phyloP scores from a whole-genome alignment of 2,888 invertebrate genomes.

The Halictus ligatus region DNA sequence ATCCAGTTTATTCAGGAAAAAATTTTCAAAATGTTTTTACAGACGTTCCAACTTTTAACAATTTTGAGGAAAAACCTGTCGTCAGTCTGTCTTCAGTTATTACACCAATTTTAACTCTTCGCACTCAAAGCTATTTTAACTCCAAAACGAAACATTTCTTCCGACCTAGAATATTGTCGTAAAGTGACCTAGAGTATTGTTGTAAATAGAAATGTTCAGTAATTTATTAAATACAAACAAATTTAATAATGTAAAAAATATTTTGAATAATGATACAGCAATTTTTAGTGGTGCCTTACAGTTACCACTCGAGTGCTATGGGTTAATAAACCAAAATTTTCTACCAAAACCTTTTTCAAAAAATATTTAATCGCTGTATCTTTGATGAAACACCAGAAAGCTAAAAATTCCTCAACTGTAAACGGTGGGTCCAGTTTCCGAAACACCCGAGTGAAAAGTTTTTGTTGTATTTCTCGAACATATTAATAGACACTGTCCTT shows the following conservation, averaged over 20 bases:
- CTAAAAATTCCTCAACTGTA: neutral
- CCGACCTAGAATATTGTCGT: too few species aligned
- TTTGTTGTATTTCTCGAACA: neutral
- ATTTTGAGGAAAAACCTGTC: neutral
- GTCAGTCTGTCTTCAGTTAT: neutral
- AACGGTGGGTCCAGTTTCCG: neutral
- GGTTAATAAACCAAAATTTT: neutral
- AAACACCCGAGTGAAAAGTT: neutral
- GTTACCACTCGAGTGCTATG: too few species aligned
- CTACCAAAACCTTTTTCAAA: neutral
- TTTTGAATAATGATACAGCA: too few species aligned
- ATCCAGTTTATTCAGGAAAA: too few species aligned
- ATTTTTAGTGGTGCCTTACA: too few species aligned
- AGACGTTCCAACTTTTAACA: neutral
- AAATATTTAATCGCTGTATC: neutral
- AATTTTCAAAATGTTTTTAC: neutral
- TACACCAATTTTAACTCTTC: neutral
- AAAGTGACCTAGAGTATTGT: too few species aligned
- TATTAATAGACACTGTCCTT: constrained; percentile 15
- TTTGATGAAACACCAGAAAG: neutral
- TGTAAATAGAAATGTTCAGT: too few species aligned
- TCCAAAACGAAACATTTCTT: too few species aligned
- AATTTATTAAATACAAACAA: too few species aligned
- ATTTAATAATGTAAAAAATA: too few species aligned
- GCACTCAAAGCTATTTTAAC: too few species aligned